Base-by-base conservation (phyloP, 2,797 vertebrate species). In the Phoeniculus purpureus region DNA sequence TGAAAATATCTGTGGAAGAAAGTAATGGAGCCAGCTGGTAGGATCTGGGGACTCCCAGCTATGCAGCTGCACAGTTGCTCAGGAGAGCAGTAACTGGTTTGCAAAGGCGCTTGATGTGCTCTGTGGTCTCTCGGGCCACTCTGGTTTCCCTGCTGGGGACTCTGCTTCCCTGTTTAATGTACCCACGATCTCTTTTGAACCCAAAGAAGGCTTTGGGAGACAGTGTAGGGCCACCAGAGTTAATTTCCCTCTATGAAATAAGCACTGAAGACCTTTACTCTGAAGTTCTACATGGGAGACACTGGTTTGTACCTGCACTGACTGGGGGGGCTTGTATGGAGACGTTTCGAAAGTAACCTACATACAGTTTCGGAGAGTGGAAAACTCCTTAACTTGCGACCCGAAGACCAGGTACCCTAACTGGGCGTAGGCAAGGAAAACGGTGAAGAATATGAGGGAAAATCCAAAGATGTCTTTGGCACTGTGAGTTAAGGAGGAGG, bases 341-440 rank as follows among this genome's bases (percentile, higher is more conserved):
- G 58, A 37, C 43, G 17, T n/a, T 79, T 72, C 77, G 78, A 54
- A 88, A 84, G 66, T 40, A 81, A 52, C 97, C 73, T 97, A 98
- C 97, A 98, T 93, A 96, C 97, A 96, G 90, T 97, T 97, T 82
- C 91, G 95, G 76, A 98, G 97, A 73, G 96, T 97, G 65, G 97
- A 97, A 91, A 97, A 98, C 26, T 97, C 95, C 9, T 97, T 94
- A 85, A 96, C 97, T 75, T 97, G 97, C 4, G 96, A 95, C 72
- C 97, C 97, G 9, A 98, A 98, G 85, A 97, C 84, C 77, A 98
- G 95, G 67, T 97, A 97, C 60, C 96, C 96, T 62, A 98, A 86
- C 90, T 97, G 97, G 40, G 97, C 97, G 1, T 97, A 98, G 74
- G 97, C 97, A 81, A 97, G 97, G 94, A 98, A 97, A 92, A 98